Conservation (phyloP, 2,113 vertebrate genomes). For the Vidua macroura region DNA sequence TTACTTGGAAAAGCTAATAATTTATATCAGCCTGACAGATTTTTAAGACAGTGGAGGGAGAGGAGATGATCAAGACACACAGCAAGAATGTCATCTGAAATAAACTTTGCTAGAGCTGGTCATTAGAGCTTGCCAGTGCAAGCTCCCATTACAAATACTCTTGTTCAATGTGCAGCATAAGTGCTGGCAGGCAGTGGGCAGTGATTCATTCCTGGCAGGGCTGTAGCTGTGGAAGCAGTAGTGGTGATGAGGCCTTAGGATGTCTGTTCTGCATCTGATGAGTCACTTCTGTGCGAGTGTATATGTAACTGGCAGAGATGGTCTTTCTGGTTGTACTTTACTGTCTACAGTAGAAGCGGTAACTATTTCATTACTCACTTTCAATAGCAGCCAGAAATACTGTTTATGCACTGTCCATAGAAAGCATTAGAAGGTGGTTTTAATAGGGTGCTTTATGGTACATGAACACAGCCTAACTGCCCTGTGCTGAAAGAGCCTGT, state of each 20-base stretch:
- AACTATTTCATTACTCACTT: neutral
- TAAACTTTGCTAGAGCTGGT: neutral
- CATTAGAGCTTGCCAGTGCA: neutral
- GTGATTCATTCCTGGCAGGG: neutral
- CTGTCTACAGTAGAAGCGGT: neutral
- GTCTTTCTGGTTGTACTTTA: neutral
- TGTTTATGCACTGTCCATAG: neutral
- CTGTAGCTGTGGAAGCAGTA: neutral
- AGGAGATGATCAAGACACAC: neutral
- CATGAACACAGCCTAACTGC: neutral
- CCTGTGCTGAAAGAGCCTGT: neutral
- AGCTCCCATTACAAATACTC: neutral
- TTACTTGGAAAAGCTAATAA: neutral
- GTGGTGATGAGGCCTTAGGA: neutral
- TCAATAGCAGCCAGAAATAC: neutral
- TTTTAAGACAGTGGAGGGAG: neutral
- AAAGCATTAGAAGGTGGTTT: neutral
- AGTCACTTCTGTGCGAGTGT: neutral
- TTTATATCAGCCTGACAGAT: neutral
- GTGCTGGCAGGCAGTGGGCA: neutral
- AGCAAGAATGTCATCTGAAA: neutral
- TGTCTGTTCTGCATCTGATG: conserved; percentile 30
- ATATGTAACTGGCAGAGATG: neutral
- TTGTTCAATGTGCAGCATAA: neutral
- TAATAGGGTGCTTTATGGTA: neutral